These are phyloP conservation scores for Esox masquinongy DNA, from an alignment of 2,797 vertebrate species.

Conservation along the genomic window DNA sequence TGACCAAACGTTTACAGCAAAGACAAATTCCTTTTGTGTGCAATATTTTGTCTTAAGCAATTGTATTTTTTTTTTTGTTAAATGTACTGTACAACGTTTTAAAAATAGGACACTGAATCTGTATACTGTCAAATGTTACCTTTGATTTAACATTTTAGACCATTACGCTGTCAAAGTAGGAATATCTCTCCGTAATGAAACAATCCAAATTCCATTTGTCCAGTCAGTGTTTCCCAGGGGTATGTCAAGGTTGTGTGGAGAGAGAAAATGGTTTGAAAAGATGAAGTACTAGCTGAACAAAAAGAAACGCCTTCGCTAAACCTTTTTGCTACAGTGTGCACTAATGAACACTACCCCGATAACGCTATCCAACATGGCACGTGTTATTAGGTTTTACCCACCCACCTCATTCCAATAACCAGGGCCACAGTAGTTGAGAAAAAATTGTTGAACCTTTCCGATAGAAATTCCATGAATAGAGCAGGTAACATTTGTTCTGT, in stretches of 20 bases:
- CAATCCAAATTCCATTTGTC: not conserved
- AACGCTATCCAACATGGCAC: not conserved
- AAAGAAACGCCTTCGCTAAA: not conserved
- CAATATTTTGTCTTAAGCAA: constrained; percentile 30
- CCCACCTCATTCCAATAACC: not conserved
- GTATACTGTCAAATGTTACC: not conserved
- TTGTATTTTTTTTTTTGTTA: constrained; percentile 10
- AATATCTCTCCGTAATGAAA: not conserved
- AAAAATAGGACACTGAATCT: not conserved
- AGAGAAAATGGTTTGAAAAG: not conserved
- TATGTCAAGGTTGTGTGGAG: not conserved
- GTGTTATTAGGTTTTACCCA: not conserved
- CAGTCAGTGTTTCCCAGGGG: not conserved
- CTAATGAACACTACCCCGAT: not conserved
- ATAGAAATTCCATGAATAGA: too few relatives aligned
- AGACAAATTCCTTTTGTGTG: constrained; percentile 24
- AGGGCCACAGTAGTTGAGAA: too few relatives aligned
- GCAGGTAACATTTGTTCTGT: too few relatives aligned
- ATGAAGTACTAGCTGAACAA: not conserved
- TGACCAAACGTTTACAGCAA: constrained; percentile 30
- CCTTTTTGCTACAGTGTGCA: not conserved
- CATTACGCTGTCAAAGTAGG: not conserved
- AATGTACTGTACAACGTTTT: constrained; percentile 6
- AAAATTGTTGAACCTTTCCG: too few relatives aligned
- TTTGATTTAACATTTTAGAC: not conserved